phyloP scores from a whole-genome alignment of 2,888 invertebrate species.

The Tachystola acroxantha region DNA sequence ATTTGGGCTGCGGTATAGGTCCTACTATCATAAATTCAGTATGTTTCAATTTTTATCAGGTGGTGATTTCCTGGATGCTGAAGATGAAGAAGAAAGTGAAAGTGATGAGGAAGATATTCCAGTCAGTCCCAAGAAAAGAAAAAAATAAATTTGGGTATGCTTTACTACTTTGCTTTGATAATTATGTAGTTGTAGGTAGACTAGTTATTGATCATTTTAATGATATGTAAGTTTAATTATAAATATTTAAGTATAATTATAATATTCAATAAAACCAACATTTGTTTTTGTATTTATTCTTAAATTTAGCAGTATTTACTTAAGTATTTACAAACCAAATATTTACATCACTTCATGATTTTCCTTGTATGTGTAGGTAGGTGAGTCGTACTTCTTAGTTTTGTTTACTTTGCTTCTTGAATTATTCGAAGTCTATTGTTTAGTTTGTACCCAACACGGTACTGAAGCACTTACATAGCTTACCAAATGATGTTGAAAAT shows the following conservation, averaged over 20 bases:
- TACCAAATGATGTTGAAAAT: too few species aligned
- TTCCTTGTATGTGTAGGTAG: not conserved
- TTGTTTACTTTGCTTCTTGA: not conserved
- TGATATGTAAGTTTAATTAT: not conserved
- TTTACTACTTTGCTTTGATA: conserved; percentile 1
- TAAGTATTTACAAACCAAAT: conserved; percentile 11
- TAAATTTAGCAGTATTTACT: conserved; percentile 5
- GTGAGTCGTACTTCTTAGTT: not conserved
- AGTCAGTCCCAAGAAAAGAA: conserved; percentile 42
- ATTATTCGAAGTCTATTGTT: not conserved
- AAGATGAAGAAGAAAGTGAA: conserved; percentile 26
- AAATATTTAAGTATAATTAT: not conserved
- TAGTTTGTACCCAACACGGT: too few species aligned
- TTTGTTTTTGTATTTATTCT: conserved; percentile 6
- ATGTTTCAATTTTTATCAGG: not conserved
- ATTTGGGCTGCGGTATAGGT: too few species aligned
- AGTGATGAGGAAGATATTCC: conserved; percentile 28
- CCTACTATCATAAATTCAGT: too few species aligned
- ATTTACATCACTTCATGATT: conserved; percentile 10
- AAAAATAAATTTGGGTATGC: conserved; percentile 24
- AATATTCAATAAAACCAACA: conserved; percentile 7
- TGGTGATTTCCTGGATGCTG: conserved; percentile 10
- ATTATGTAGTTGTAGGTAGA: conserved; percentile 1
- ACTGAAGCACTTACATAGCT: too few species aligned
- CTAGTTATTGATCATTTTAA: not conserved